phyloP scores from a whole-genome alignment of 2,797 vertebrate species.

The Sparidentex hasta region DNA sequence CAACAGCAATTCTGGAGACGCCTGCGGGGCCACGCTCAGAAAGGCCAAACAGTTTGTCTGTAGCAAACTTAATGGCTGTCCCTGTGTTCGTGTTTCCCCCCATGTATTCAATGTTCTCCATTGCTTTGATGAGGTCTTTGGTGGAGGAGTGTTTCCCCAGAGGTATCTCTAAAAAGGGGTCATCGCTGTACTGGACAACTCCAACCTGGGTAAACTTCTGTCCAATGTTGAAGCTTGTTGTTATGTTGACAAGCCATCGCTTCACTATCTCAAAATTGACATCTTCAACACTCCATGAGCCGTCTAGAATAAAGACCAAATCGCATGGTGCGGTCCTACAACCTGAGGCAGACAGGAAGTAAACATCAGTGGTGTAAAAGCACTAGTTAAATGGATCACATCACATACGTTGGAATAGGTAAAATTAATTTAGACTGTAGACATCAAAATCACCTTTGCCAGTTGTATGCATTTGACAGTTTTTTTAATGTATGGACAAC shows the following conservation, averaged over 20 bases:
- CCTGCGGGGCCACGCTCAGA: constrained; percentile 89
- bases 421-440: constrained; percentile 30
- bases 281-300: constrained; percentile 97
- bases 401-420: neutral
- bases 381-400: neutral
- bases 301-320: constrained; percentile 97
- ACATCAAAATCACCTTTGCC: constrained; percentile 32
- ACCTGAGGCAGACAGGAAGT: constrained; percentile 84
- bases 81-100: constrained; percentile 97
- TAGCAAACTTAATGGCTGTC: constrained; percentile 94
- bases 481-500: constrained; percentile 49
- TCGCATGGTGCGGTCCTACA: constrained; percentile 96
- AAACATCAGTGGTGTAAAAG: constrained; percentile 29
- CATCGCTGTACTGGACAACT: constrained; percentile 97
- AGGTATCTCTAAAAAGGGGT: constrained; percentile 94
- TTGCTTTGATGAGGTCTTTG: constrained; percentile 88
- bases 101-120: constrained; percentile 94
- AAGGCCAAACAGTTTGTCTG: constrained; percentile 93
- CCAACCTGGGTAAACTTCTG: constrained; percentile 97
- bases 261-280: constrained; percentile 98
- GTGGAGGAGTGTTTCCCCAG: constrained; percentile 89
- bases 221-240: constrained; percentile 95
- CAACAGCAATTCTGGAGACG: constrained; percentile 94
- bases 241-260: constrained; percentile 97
- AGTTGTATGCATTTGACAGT: constrained; percentile 39